These are phyloP conservation scores for Carpatolechia fugitivella DNA, from an alignment of 2,888 invertebrate genomes.

Conservation along the genomic window DNA sequence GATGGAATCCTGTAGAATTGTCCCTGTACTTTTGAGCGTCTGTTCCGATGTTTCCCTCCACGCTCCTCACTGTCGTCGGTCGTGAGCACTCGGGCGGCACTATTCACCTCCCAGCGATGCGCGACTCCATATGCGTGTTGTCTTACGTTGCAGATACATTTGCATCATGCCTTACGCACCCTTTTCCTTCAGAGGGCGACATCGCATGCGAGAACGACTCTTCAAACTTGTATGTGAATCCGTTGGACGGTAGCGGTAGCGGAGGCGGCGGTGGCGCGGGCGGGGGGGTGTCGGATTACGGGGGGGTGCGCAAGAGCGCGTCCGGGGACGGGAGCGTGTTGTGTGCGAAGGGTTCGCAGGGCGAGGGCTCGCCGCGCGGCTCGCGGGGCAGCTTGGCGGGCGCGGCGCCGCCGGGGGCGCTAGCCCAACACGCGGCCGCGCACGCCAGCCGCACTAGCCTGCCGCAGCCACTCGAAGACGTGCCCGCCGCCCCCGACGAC, in stretches of 20 bases:
- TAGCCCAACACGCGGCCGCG: conserved; percentile 44
- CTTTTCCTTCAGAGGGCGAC: conserved; percentile 92
- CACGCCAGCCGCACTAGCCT: conserved; percentile 65
- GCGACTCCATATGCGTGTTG: conserved; percentile 71
- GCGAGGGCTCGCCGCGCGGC: conserved; percentile 69
- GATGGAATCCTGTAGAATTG: conserved; percentile 11
- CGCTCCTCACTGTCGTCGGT: not conserved
- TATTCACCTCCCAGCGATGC: conserved; percentile 29
- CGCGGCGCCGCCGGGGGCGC: conserved; percentile 28
- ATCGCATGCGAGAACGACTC: conserved; percentile 84
- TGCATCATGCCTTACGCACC: conserved; percentile 97
- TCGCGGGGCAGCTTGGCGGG: conserved; percentile 69
- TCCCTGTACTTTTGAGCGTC: conserved; percentile 6
- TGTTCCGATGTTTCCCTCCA: conserved; percentile 3
- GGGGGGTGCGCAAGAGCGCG: conserved; percentile 87
- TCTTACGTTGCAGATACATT: conserved; percentile 93
- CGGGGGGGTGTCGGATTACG: conserved; percentile 61
- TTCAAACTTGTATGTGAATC: conserved; percentile 94
- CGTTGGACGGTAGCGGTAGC: conserved; percentile 83
- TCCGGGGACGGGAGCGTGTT: conserved; percentile 87
- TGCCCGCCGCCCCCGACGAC: conserved; percentile 68
- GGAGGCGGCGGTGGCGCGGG: conserved; percentile 35
- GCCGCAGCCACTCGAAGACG: conserved; percentile 58
- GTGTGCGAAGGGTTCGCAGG: conserved; percentile 80
- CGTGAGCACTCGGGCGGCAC: conserved; percentile 1